Evolutionary conservation across 1,140 invertebrate genomes (phyloP).

Genomic region (Tigriopus japonicus): DNA sequence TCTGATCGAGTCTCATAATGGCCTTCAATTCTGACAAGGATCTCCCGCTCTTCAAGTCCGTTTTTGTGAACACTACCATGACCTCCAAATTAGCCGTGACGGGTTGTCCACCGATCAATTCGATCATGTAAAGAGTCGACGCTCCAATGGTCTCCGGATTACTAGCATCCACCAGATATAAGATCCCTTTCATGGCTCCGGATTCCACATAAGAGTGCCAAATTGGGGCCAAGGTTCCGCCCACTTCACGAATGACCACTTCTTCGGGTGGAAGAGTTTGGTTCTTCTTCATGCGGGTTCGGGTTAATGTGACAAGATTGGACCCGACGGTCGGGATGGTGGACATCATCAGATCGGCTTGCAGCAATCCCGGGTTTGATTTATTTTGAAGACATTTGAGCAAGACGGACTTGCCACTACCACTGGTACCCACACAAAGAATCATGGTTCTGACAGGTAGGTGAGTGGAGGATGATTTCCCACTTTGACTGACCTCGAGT

Average conservation of each 20-base stretch:
- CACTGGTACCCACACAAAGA: too few relatives aligned
- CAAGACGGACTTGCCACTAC: too few relatives aligned
- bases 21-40: neutral
- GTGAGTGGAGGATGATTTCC: too few relatives aligned
- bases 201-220: conserved; percentile 8
- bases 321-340: too few relatives aligned
- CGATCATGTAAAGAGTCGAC: neutral
- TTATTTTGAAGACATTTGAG: too few relatives aligned
- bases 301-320: too few relatives aligned
- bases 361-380: too few relatives aligned
- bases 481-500: too few relatives aligned
- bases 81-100: neutral
- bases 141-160: neutral
- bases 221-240: neutral
- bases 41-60: neutral
- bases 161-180: conserved; percentile 1
- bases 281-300: too few relatives aligned
- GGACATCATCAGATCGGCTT: too few relatives aligned
- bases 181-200: neutral
- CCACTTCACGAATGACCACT: neutral
- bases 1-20: conserved; percentile 8
- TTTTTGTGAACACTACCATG: conserved; percentile 2
- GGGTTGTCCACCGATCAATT: neutral
- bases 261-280: neutral
- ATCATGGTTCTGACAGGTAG: too few relatives aligned